phyloP scores from a whole-genome alignment of 2,797 vertebrate species.

The Tangara arthus region DNA sequence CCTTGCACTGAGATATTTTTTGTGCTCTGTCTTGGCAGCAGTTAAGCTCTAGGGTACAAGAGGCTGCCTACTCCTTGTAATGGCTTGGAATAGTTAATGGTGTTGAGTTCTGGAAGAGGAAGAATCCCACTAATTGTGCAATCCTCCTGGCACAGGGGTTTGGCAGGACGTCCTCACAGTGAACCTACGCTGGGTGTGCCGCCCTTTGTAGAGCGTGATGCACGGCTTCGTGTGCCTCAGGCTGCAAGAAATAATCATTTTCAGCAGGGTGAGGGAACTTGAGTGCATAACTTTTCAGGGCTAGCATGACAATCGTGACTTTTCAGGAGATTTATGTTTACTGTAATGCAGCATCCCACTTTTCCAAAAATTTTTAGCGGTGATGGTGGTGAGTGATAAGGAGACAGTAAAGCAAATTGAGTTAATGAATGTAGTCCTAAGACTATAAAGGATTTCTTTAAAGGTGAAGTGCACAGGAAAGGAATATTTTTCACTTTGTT shows the following conservation, averaged over 20 bases:
- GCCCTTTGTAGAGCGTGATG: constrained; percentile 27
- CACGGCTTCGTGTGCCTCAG: neutral
- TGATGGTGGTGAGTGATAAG: constrained; percentile 55
- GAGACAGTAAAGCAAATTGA: neutral
- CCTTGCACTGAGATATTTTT: neutral
- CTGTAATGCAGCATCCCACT: constrained; percentile 20
- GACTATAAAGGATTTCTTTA: constrained; percentile 28
- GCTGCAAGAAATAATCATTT: constrained; percentile 29
- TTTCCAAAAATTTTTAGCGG: constrained; percentile 39
- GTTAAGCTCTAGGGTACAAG: constrained; percentile 9
- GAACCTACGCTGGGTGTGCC: constrained; percentile 51
- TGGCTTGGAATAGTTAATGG: constrained; percentile 22
- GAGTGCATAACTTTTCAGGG: neutral
- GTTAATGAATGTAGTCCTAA: constrained; percentile 5
- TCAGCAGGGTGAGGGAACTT: constrained; percentile 24
- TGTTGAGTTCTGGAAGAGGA: constrained; percentile 17
- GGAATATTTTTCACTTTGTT: constrained; percentile 2
- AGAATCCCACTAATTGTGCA: constrained; percentile 56
- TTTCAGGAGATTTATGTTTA: constrained; percentile 47
- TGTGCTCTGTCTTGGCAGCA: neutral
- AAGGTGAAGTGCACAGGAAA: constrained; percentile 43
- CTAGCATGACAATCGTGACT: neutral
- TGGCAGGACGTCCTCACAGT: constrained; percentile 35
- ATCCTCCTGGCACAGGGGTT: constrained; percentile 28
- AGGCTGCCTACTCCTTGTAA: neutral